Evolutionary conservation across 2,888 invertebrate genomes (phyloP).

Genomic region (Ecliptopera silaceata): DNA sequence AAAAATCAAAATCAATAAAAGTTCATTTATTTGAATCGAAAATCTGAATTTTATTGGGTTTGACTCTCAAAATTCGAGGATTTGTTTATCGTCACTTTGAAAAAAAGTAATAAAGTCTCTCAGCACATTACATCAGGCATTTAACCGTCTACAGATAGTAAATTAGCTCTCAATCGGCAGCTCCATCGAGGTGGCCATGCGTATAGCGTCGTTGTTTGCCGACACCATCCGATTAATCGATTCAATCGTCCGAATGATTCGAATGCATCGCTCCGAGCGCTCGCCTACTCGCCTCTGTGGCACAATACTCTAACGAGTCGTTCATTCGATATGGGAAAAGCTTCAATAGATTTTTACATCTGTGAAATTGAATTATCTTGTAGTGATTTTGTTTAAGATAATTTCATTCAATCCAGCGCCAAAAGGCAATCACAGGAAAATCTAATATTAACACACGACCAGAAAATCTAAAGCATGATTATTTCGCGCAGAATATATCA

Average conservation of each 20-base stretch:
- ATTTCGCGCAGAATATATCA: no score
- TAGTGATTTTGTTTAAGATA: no score
- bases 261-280: slow-evolving; percentile 49
- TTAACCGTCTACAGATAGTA: slow-evolving; percentile 23
- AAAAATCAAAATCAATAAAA: no score
- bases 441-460: no score
- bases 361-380: slow-evolving; percentile 7
- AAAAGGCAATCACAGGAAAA: neutral
- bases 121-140: neutral
- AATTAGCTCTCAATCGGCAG: slow-evolving; percentile 22
- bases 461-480: no score
- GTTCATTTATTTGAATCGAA: no score
- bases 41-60: no score
- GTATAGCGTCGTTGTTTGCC: slow-evolving; percentile 54
- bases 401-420: neutral
- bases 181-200: slow-evolving; percentile 48
- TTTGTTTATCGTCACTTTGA: no score
- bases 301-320: slow-evolving; percentile 13
- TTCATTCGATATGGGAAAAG: slow-evolving; percentile 11
- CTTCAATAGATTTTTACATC: slow-evolving; percentile 17
- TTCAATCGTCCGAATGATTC: slow-evolving; percentile 65
- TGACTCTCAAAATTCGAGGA: no score
- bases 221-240: slow-evolving; percentile 65
- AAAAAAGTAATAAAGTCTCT: neutral
- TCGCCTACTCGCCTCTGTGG: slow-evolving; percentile 17